Conservation (phyloP, 2,113 vertebrate species). For the Callaeas wilsoni region DNA sequence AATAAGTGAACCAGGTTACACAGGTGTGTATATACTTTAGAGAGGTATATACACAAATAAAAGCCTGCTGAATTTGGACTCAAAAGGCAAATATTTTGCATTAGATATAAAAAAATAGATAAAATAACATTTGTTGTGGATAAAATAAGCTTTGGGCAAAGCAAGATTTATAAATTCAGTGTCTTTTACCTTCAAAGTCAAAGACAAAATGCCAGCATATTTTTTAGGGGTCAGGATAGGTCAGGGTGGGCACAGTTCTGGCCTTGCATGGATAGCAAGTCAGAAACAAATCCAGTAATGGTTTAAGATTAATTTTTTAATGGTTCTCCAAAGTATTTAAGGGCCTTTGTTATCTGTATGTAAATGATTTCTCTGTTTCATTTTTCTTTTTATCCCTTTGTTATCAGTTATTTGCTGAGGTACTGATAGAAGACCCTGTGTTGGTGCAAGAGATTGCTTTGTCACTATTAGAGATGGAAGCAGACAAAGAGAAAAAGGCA, state of each 20-base stretch:
- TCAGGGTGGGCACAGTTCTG: neutral
- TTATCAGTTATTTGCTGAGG: slow-evolving; percentile 73
- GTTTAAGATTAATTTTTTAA: neutral
- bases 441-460: slow-evolving; percentile 40
- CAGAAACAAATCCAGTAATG: neutral
- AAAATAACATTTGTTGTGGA: neutral
- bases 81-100: neutral
- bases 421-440: slow-evolving; percentile 46
- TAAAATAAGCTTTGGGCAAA: neutral
- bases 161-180: neutral
- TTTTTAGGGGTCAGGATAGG: neutral
- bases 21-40: neutral
- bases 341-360: neutral
- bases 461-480: neutral
- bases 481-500: slow-evolving; percentile 6
- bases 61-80: neutral
- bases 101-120: neutral
- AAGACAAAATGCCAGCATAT: neutral
- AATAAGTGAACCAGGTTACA: neutral
- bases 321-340: neutral
- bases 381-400: neutral
- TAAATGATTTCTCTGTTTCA: neutral
- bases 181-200: neutral
- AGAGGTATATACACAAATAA: neutral
- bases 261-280: neutral